Evolutionary conservation across 2,888 invertebrate species (phyloP).

Genomic region (Hemicrepidius hirtus): DNA sequence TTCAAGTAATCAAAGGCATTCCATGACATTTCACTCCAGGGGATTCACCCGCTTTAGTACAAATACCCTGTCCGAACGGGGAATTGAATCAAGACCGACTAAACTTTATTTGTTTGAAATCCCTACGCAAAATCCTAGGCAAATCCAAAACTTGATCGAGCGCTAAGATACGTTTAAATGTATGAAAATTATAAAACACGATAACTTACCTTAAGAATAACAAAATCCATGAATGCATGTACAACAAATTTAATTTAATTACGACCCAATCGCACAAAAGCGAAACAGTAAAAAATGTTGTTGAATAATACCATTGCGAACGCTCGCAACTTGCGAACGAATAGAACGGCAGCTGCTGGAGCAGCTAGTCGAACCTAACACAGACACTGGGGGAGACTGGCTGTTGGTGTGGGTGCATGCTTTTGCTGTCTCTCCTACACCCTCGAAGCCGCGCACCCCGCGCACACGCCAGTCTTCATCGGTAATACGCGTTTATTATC

Average conservation of each 20-base stretch:
- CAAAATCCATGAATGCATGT: slow-evolving; percentile 61
- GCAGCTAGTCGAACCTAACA: slow-evolving; percentile 38
- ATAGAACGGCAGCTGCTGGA: slow-evolving; percentile 26
- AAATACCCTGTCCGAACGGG: slow-evolving; percentile 56
- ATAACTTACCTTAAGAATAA: slow-evolving; percentile 61
- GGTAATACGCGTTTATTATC: slow-evolving; percentile 60
- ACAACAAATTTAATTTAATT: slow-evolving; percentile 25
- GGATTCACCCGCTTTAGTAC: slow-evolving; percentile 59
- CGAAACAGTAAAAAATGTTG: slow-evolving; percentile 23
- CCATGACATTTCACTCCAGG: slow-evolving; percentile 60
- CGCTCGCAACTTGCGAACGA: slow-evolving; percentile 40
- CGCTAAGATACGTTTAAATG: slow-evolving; percentile 23
- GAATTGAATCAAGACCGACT: slow-evolving; percentile 56
- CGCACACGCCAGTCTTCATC: slow-evolving; percentile 51
- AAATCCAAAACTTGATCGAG: slow-evolving; percentile 46
- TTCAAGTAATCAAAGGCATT: slow-evolving; percentile 61
- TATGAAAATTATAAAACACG: slow-evolving; percentile 25
- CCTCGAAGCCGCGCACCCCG: slow-evolving; percentile 54
- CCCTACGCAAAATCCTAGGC: slow-evolving; percentile 53
- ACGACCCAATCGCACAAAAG: slow-evolving; percentile 31
- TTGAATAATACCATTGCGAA: slow-evolving; percentile 41
- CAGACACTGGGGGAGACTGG: slow-evolving; percentile 52
- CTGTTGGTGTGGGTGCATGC: slow-evolving; percentile 49
- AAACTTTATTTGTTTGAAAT: slow-evolving; percentile 59
- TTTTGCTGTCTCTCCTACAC: slow-evolving; percentile 54